Evolutionary conservation across 2,113 vertebrate genomes (phyloP), one percentile per base, ranked within the genome.

Genomic region (Mirounga angustirostris): DNA sequence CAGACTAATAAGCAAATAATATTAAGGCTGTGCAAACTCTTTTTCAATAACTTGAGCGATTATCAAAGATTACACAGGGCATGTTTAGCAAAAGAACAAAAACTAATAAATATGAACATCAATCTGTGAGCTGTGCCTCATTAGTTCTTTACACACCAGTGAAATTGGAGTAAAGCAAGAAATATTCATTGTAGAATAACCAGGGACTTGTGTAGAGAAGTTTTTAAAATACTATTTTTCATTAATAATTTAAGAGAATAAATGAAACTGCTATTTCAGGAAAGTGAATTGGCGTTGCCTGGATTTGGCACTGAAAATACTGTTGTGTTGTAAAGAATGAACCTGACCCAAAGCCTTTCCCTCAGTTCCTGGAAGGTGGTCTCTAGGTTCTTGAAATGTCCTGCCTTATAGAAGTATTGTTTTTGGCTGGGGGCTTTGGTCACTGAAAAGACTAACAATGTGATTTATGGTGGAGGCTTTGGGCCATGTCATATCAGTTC

Each of bases 1-100:
- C 83, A 97, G 93, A 98, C 97, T 97, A 98, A 97, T 95, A 95
- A 97, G 74, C 96, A 98, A 98, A 98, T 89, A 89, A 71, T 98
- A 98, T 94, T 93, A 98, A 98, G 54, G 28, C 73, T 95, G 28
- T 22, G 59, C 69, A 95, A 97, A 73, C n/a, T 61, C 63, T 43
- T 97, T 97, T 96, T 95, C 88, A 98, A 95, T 92, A 98, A 97
- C 92, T 97, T 93, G 96, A 87, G 63, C 0, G 85, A 98, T 98
- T 98, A 97, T 73, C 78, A 96, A 85, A 97, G 92, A 97, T 97
- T 98, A 98, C 97, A 98, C 0, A 13, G 94, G 94, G 46, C 65
- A 86, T 96, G 87, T 96, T 98, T 95, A 97, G 96, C 71, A 1
- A 28, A 98, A 95, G 89, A 85, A 92, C 92, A 97, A 97, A 95